Conservation (phyloP, 2,888 invertebrate species). For the Augochlorella aurata region DNA sequence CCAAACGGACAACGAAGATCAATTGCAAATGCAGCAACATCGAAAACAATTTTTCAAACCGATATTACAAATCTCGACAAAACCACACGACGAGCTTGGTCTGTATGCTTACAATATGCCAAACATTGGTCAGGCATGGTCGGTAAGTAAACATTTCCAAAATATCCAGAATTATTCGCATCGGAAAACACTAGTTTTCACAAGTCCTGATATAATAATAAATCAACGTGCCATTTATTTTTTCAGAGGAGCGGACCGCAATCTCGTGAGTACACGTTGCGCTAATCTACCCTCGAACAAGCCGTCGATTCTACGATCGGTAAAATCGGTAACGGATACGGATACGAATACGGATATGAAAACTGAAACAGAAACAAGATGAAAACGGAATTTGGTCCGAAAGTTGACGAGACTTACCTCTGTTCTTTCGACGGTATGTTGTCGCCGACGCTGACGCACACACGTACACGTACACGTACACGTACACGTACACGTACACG, state of each 20-base stretch:
- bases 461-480: background rate
- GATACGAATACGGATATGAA: background rate
- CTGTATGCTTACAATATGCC: conserved; percentile 71
- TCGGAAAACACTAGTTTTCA: no score
- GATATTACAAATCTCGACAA: conserved; percentile 67
- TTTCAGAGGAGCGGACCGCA: conserved; percentile 71
- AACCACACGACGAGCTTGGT: conserved; percentile 69
- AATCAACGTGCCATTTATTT: background rate
- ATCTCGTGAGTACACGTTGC: conserved; percentile 68
- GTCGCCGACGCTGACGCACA: no score
- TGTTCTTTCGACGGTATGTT: no score
- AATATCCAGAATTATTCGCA: background rate
- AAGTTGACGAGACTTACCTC: background rate
- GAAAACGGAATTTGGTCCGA: background rate
- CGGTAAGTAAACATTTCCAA: conserved; percentile 66
- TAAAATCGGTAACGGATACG: background rate
- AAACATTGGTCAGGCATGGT: conserved; percentile 70
- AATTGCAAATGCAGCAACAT: conserved; percentile 58
- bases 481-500: background rate
- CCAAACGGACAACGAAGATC: conserved; percentile 81
- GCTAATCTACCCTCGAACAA: conserved; percentile 50
- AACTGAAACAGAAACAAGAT: background rate
- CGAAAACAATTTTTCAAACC: conserved; percentile 71
- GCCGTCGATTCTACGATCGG: background rate
- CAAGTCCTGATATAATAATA: background rate